Percentiles rank a stretch among this genome's conserved stretches.
These are phyloP conservation scores for Reticulitermes speratus DNA, from an alignment of 1,140 invertebrate species.

Conservation along the genomic window DNA sequence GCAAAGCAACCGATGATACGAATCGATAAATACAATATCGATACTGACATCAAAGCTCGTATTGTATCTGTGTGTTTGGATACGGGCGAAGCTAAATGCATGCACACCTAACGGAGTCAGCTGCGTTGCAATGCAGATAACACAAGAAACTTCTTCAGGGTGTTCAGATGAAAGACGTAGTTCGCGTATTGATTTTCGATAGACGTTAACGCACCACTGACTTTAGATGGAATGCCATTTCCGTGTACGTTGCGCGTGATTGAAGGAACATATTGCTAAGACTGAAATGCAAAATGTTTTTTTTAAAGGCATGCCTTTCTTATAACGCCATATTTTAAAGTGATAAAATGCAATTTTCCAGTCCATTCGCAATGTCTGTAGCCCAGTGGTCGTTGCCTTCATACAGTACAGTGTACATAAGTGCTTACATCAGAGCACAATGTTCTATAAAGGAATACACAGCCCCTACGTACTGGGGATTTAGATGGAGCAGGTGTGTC, in stretches of 20 bases:
- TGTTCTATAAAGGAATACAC: too few species aligned
- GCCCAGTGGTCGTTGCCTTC: too few species aligned
- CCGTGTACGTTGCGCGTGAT: not conserved
- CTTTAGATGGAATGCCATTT: not conserved
- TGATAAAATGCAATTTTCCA: too few species aligned
- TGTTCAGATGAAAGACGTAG: not conserved
- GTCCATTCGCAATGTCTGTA: too few species aligned
- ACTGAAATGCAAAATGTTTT: not conserved
- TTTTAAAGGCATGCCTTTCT: not conserved
- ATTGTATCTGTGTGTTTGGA: not conserved
- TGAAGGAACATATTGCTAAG: not conserved
- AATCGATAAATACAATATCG: too few species aligned
- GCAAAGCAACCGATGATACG: too few species aligned
- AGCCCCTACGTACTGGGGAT: too few species aligned
- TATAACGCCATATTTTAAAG: not conserved
- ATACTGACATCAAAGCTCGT: too few species aligned
- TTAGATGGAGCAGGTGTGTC: too few species aligned
- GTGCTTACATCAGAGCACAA: too few species aligned
- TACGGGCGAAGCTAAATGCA: not conserved
- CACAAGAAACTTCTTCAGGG: not conserved
- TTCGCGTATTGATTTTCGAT: constrained; percentile 1
- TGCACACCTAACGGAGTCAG: not conserved
- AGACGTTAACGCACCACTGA: not conserved
- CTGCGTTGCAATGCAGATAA: not conserved
- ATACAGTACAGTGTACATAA: too few species aligned